Percentiles rank a stretch among this genome's conserved stretches.
Conservation (phyloP, 2,113 vertebrate species). For the Colistium nudipinnis region DNA sequence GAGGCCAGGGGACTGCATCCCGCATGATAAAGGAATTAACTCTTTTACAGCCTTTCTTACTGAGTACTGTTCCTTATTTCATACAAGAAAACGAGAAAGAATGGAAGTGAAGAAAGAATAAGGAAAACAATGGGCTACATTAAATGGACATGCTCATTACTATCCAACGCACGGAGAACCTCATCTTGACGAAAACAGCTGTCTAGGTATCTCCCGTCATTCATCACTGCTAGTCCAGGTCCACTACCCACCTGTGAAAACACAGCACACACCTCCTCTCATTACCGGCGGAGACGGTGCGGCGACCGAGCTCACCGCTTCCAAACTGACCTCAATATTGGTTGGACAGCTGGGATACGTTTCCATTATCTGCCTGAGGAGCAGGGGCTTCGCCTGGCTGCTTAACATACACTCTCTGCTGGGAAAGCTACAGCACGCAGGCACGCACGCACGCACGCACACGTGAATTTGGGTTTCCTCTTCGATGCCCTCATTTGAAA, state of each 20-base stretch:
- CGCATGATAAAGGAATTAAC: no score
- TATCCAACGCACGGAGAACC: slow-evolving; percentile 8
- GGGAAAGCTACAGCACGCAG: slow-evolving; percentile 24
- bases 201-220: slow-evolving; percentile 32
- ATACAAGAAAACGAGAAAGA: neutral
- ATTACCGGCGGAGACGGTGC: slow-evolving; percentile 31
- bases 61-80: neutral
- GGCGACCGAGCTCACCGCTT: slow-evolving; percentile 30
- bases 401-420: neutral
- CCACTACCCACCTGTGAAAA: slow-evolving; percentile 42
- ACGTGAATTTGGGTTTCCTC: neutral
- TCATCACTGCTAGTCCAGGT: slow-evolving; percentile 39
- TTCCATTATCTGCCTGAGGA: slow-evolving; percentile 44
- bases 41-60: no score
- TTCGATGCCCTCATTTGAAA: slow-evolving; percentile 4
- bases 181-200: slow-evolving; percentile 40
- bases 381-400: neutral
- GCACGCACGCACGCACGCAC: no score
- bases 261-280: slow-evolving; percentile 26
- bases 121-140: neutral
- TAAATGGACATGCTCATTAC: slow-evolving; percentile 8
- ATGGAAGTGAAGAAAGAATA: neutral
- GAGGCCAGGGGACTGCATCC: no score
- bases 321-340: slow-evolving; percentile 52
- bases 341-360: slow-evolving; percentile 40